A percentile compares a stretch with the other conserved stretches of the same genome.
Evolutionary conservation across 2,888 invertebrate species (phyloP).

Genomic region (Steinernema carpocapsae): DNA sequence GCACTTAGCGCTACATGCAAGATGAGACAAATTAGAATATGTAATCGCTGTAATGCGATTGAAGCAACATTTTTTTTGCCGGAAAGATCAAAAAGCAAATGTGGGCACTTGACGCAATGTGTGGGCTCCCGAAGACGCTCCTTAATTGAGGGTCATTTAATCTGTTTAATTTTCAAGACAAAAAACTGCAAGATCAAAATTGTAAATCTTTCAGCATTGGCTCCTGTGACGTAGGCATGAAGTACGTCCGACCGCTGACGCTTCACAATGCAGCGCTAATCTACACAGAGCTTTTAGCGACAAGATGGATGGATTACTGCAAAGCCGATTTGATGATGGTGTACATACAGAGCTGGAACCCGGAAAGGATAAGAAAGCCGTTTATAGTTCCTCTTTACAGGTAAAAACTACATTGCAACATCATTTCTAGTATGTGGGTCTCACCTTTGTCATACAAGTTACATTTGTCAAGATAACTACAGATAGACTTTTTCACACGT

Average conservation of each 20-base stretch:
- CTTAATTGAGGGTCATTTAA: too few relatives aligned
- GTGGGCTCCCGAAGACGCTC: too few relatives aligned
- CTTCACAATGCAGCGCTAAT: slow-evolving; percentile 43
- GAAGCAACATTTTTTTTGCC: too few relatives aligned
- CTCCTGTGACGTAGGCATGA: slow-evolving; percentile 11
- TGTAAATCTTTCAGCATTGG: slow-evolving; percentile 23
- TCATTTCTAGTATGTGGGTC: background rate
- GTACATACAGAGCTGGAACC: slow-evolving; percentile 49
- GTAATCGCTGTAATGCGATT: too few relatives aligned
- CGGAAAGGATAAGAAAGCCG: slow-evolving; percentile 44
- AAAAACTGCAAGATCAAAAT: background rate
- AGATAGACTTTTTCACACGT: too few relatives aligned
- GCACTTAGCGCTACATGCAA: too few relatives aligned
- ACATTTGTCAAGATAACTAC: too few relatives aligned
- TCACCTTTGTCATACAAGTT: too few relatives aligned
- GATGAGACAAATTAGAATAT: too few relatives aligned
- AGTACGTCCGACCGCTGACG: slow-evolving; percentile 37
- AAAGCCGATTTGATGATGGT: slow-evolving; percentile 51
- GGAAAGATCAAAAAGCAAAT: too few relatives aligned
- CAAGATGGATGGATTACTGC: slow-evolving; percentile 48
- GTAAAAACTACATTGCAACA: slow-evolving; percentile 10
- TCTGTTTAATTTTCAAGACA: too few relatives aligned
- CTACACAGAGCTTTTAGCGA: slow-evolving; percentile 44
- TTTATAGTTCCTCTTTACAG: slow-evolving; percentile 46
- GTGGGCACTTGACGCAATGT: too few relatives aligned